phyloP scores from a whole-genome alignment of 2,113 vertebrate species.

The Alligator sinensis region DNA sequence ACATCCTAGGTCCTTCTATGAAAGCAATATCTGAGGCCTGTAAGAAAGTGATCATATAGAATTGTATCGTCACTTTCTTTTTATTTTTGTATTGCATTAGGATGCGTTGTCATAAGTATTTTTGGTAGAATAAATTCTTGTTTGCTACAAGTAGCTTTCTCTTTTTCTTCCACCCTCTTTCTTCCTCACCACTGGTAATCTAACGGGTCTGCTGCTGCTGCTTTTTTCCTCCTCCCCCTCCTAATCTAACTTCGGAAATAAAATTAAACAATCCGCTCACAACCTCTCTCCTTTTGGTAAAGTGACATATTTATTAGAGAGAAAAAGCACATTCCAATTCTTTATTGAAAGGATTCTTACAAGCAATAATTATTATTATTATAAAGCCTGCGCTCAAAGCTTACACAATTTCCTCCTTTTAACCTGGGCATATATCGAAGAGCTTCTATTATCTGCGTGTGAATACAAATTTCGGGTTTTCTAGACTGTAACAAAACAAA shows the following conservation, averaged over 20 bases:
- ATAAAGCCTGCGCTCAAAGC: slow-evolving; percentile 23
- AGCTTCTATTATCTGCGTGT: slow-evolving; percentile 36
- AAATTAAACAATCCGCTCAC: slow-evolving; percentile 64
- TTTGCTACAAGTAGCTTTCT: slow-evolving; percentile 87
- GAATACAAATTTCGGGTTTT: slow-evolving; percentile 61
- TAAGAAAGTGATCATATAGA: slow-evolving; percentile 87
- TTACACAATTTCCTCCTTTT: slow-evolving; percentile 41
- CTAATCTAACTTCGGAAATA: slow-evolving; percentile 68
- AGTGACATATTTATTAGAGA: slow-evolving; percentile 71
- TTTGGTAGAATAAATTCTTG: slow-evolving; percentile 96
- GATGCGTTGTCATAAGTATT: slow-evolving; percentile 91
- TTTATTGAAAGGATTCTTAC: slow-evolving; percentile 54
- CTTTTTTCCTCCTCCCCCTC: slow-evolving; percentile 34
- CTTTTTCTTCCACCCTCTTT: slow-evolving; percentile 40
- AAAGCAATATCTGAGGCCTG: slow-evolving; percentile 87
- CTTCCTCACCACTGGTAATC: slow-evolving; percentile 50
- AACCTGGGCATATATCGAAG: slow-evolving; percentile 4
- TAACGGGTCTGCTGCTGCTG: background rate
- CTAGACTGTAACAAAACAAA: slow-evolving; percentile 55
- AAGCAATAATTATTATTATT: slow-evolving; percentile 4
- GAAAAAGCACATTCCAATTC: slow-evolving; percentile 32
- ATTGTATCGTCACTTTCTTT: slow-evolving; percentile 89
- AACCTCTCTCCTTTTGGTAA: slow-evolving; percentile 60
- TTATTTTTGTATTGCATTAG: slow-evolving; percentile 95
- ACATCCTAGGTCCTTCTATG: slow-evolving; percentile 77